These are phyloP conservation scores for Menidia menidia DNA, from an alignment of 2,797 vertebrate genomes.

Conservation along the genomic window DNA sequence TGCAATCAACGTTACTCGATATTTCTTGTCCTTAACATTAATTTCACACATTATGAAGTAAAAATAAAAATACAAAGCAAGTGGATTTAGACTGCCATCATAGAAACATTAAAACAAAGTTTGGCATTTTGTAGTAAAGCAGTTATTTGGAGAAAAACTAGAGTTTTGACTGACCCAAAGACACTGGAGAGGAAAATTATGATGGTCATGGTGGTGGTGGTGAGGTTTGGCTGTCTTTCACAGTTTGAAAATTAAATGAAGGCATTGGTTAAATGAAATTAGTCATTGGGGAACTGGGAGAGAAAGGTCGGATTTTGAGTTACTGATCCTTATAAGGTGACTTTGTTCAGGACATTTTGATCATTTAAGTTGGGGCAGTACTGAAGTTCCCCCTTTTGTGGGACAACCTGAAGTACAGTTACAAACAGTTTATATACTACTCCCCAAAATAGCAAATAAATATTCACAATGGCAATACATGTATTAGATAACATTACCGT, in stretches of 20 bases:
- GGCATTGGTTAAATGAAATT: conserved; percentile 14
- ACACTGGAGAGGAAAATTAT: conserved; percentile 5
- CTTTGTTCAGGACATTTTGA: too few relatives aligned
- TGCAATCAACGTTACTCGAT: conserved; percentile 57
- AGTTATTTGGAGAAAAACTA: conserved; percentile 9
- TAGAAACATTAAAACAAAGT: conserved; percentile 29
- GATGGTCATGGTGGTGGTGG: conserved; percentile 29
- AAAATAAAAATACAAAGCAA: conserved; percentile 38
- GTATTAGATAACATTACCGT: not conserved
- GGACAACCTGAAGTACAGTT: too few relatives aligned
- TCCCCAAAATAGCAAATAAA: too few relatives aligned
- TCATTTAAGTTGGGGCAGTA: too few relatives aligned
- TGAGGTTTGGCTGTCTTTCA: conserved; percentile 72
- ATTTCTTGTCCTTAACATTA: conserved; percentile 42
- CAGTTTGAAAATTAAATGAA: conserved; percentile 62
- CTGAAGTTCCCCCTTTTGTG: too few relatives aligned
- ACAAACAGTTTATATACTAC: too few relatives aligned
- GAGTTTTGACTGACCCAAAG: conserved; percentile 3
- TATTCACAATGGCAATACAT: not conserved
- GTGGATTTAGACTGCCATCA: conserved; percentile 16
- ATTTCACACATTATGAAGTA: conserved; percentile 52
- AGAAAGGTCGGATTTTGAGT: conserved; percentile 30
- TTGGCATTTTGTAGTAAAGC: conserved; percentile 46
- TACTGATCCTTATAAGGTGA: too few relatives aligned
- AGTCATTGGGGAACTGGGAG: conserved; percentile 2